phyloP scores from a whole-genome alignment of 1,140 invertebrate genomes.

The Drosophila littoralis region DNA sequence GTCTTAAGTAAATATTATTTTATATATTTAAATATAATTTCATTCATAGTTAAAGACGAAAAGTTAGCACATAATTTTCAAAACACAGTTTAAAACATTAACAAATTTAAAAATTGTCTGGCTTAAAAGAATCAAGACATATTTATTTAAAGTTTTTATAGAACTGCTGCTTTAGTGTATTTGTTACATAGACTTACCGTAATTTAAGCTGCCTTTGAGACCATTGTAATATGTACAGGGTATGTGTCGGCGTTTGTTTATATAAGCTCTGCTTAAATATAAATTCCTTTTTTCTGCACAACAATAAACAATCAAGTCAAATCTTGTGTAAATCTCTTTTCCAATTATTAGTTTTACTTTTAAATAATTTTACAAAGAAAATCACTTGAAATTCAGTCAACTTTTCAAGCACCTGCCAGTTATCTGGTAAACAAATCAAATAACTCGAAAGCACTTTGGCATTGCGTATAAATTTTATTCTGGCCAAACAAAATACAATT shows the following conservation, averaged over 20 bases:
- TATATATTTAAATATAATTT: no score
- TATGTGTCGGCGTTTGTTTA: neutral
- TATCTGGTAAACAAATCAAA: conserved; percentile 55
- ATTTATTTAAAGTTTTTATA: no score
- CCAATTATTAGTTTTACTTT: conserved; percentile 5
- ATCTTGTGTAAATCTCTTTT: neutral
- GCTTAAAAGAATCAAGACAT: no score
- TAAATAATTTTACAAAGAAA: conserved; percentile 12
- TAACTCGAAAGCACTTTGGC: conserved; percentile 50
- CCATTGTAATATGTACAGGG: neutral
- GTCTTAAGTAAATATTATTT: no score
- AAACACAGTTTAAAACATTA: no score
- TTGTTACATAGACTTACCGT: no score
- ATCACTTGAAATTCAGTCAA: conserved; percentile 16
- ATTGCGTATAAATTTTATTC: conserved; percentile 40
- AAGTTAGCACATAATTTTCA: no score
- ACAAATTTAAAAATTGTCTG: no score
- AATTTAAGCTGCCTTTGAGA: no score
- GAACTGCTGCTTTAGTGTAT: neutral
- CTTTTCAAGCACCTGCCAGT: conserved; percentile 20
- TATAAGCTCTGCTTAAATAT: neutral
- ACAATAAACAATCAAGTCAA: conserved; percentile 15
- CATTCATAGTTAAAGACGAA: no score
- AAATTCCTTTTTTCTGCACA: conserved; percentile 2
- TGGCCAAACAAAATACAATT: conserved; percentile 47